Base-by-base conservation (phyloP, 2,888 invertebrate genomes). In the Amblyjoppa fuscipennis region DNA sequence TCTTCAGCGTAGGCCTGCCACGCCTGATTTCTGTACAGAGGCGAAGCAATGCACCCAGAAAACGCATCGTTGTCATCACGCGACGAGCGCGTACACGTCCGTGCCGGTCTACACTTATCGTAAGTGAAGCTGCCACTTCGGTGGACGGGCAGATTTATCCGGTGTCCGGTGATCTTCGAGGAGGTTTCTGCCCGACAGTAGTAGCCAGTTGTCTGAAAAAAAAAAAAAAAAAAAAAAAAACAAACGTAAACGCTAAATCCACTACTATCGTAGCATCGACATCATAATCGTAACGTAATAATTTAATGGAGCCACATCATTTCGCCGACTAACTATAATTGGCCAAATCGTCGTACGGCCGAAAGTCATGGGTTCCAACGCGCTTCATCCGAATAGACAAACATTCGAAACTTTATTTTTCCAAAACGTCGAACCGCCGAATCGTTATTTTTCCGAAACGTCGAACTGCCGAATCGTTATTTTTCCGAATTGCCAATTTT, bases 61-160 rank as follows among this genome's bases (percentile, higher is more conserved):
- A 91, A 98, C 98, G 2, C 98, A 98, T 93, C 96, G 98, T 88
- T 98, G 98, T 94, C 97, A 97, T 93, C 98, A 98, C 93, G 98
- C 98, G 1, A 97, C 98, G 11, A 98, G 98, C 93, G 98, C 98
- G 38, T 98, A 98, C 92, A 98, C 98, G 3, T 97, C 97, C 11
- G 95, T 98, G 79, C 98, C 98, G 53, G 91, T 92, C 79, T 94
- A 94, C 86, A 93, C 93, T 41, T 94, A 94, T 89, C 93, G 94
- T 94, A 91, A 85, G 94, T 91, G 53, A 16, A 2, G 53, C 9
- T 20, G 13, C 34, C 13, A 34, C 34, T 7, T 56, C 45, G 20
- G 20, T 20, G 51, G 51, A 16, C 11, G 51, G 38, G 34, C 70
- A 49, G 49, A 20, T 49, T 76, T 9, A 38, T 51, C 76, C 25